phyloP scores from a whole-genome alignment of 2,888 invertebrate genomes.

The Latrodectus hesperus region DNA sequence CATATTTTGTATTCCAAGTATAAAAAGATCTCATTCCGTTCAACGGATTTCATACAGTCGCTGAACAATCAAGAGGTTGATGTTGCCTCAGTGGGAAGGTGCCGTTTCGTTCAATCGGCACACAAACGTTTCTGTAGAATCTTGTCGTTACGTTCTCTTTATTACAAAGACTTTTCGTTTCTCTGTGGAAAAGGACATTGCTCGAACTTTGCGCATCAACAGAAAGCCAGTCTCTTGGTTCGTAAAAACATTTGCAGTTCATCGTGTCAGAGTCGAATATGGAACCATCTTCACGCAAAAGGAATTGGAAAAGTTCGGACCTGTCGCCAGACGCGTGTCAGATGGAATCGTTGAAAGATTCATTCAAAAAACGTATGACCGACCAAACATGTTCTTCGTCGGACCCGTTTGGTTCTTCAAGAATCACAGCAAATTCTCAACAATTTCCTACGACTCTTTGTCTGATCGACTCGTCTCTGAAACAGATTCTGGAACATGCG shows the following conservation, averaged over 20 bases:
- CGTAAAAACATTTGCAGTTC: neutral
- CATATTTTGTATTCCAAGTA: no score
- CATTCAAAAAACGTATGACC: neutral
- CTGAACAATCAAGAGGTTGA: no score
- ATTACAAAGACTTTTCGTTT: neutral
- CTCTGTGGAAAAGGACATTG: neutral
- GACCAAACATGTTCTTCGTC: neutral
- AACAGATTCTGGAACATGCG: neutral
- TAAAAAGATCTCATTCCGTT: no score
- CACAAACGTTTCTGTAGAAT: neutral
- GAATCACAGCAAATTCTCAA: neutral
- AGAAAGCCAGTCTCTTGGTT: constrained; percentile 18
- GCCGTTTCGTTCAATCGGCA: neutral
- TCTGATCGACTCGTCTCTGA: no score
- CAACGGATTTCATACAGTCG: no score
- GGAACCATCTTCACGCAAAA: neutral
- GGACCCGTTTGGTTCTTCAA: neutral
- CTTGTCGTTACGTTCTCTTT: constrained; percentile 3
- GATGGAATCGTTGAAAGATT: neutral
- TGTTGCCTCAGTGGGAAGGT: neutral
- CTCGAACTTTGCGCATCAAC: neutral
- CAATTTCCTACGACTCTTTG: neutral
- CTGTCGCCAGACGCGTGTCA: neutral
- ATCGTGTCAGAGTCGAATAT: constrained; percentile 3
- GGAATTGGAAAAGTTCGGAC: constrained; percentile 6